Conservation (phyloP, 1,140 invertebrate species). For the Proales similis region DNA sequence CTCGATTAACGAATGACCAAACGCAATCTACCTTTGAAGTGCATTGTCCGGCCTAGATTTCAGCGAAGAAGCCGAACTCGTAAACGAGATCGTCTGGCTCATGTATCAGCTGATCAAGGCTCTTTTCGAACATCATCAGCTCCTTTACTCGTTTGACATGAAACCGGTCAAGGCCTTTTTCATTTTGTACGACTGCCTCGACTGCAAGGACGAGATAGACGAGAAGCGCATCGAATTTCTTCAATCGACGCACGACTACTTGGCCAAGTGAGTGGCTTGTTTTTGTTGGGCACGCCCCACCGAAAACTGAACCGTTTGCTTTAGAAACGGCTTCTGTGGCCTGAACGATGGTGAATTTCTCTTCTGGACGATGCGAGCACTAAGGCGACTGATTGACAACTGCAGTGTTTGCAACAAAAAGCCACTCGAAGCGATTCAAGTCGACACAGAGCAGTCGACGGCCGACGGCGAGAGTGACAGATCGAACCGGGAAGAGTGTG, state of each 20-base stretch:
- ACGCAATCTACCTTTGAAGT: no score
- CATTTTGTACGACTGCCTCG: conserved; percentile 14
- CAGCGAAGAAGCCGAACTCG: neutral
- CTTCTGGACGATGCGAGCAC: neutral
- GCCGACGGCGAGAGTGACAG: conserved; percentile 14
- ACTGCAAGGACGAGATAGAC: neutral
- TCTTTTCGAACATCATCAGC: conserved; percentile 6
- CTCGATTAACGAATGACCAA: no score
- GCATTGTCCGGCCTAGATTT: neutral
- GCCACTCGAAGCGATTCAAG: no score
- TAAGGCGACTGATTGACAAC: conserved; percentile 7
- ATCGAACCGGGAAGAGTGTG: neutral
- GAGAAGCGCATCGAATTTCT: conserved; percentile 1
- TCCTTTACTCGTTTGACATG: neutral
- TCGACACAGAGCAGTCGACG: neutral
- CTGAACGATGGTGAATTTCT: conserved; percentile 31
- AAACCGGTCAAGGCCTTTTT: conserved; percentile 34
- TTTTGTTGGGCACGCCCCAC: neutral
- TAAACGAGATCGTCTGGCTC: conserved; percentile 18
- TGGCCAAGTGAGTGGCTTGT: neutral
- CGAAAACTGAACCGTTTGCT: neutral
- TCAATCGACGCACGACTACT: neutral
- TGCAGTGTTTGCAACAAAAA: conserved; percentile 23
- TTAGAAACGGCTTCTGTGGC: conserved; percentile 33
- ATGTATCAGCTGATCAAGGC: conserved; percentile 20